These are phyloP conservation scores for Cinclus cinclus DNA, from an alignment of 2,113 vertebrate species.

Conservation along the genomic window DNA sequence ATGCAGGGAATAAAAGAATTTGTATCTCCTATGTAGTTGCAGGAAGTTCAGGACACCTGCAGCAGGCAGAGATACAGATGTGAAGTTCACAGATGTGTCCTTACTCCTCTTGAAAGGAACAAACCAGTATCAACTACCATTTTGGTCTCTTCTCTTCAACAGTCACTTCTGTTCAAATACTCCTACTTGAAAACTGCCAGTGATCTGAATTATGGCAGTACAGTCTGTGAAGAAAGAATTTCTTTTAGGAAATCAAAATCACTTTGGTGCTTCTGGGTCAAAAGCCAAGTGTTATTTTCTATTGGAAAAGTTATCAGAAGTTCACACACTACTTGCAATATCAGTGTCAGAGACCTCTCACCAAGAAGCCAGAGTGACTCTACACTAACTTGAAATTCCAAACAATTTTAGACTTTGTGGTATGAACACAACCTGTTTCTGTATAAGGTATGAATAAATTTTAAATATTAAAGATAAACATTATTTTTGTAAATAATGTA, in stretches of 20 bases:
- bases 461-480: not conserved
- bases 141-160: not conserved
- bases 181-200: not conserved
- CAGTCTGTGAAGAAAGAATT: not conserved
- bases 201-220: not conserved
- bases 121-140: not conserved
- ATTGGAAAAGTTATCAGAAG: not conserved
- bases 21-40: not conserved
- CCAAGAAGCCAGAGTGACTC: not conserved
- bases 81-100: not conserved
- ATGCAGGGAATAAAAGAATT: not conserved
- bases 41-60: constrained; percentile 2
- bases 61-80: not conserved
- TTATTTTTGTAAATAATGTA: not conserved
- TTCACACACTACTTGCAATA: not conserved
- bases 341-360: not conserved
- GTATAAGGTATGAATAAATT: not conserved
- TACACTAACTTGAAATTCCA: not conserved
- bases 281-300: not conserved
- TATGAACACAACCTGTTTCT: not conserved
- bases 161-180: constrained; percentile 5
- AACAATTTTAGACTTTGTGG: not conserved
- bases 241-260: constrained; percentile 12
- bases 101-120: constrained; percentile 5
- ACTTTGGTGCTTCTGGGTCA: constrained; percentile 16